phyloP scores from a whole-genome alignment of 2,113 vertebrate species.

The Oncorhynchus gorbuscha region DNA sequence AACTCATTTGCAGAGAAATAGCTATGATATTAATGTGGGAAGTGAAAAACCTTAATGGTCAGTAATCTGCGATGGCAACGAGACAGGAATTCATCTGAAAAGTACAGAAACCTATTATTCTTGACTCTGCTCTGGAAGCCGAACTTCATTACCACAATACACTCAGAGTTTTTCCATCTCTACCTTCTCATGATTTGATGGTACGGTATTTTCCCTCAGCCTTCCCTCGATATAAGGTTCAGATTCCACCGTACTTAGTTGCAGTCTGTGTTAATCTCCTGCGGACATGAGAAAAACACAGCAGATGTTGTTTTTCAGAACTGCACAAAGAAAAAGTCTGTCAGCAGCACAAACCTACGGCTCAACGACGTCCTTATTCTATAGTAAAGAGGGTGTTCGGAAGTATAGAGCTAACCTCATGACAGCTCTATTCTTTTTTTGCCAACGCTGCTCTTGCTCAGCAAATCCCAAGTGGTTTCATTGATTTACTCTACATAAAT shows the following conservation, averaged over 20 bases:
- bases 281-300: background rate
- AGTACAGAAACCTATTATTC: background rate
- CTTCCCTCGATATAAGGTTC: background rate
- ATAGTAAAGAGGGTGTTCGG: background rate
- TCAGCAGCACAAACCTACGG: background rate
- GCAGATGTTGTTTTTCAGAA: background rate
- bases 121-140: background rate
- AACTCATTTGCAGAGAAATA: background rate
- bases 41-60: background rate
- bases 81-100: background rate
- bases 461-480: background rate
- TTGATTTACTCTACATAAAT: conserved; percentile 6
- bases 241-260: background rate
- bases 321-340: background rate
- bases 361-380: background rate
- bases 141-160: background rate
- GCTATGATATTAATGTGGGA: background rate
- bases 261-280: background rate
- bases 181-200: background rate
- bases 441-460: background rate
- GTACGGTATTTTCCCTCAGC: background rate
- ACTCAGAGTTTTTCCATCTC: background rate
- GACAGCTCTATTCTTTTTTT: no score
- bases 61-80: background rate
- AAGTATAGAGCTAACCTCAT: background rate